Percentiles rank a stretch among this genome's conserved stretches.
Conservation (phyloP, 2,797 vertebrate genomes). For the Sebastes melanostomus region DNA sequence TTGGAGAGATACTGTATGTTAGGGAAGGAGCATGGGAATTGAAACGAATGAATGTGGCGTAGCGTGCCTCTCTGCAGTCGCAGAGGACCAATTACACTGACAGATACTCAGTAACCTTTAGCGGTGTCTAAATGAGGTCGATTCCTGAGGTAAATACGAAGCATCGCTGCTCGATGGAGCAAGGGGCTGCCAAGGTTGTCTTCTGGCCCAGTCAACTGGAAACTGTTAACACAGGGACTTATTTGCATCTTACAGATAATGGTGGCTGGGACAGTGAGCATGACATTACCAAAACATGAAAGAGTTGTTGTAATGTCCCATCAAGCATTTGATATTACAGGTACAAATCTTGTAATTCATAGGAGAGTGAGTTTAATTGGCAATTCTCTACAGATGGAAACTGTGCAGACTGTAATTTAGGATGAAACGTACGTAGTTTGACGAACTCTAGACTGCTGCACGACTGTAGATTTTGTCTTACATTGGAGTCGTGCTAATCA, state of each 20-base stretch:
- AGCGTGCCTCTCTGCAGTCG: conserved; percentile 11
- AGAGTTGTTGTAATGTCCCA: not conserved
- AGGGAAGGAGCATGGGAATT: conserved; percentile 24
- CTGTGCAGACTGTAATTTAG: no score
- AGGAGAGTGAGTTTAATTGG: not conserved
- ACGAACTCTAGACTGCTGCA: not conserved
- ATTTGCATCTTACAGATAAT: conserved; percentile 10
- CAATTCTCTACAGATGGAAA: not conserved
- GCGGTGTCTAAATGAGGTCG: conserved; percentile 49
- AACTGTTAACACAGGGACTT: conserved; percentile 12
- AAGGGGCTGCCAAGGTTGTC: conserved; percentile 13
- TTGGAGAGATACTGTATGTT: not conserved
- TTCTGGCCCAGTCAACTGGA: not conserved
- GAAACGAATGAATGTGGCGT: conserved; percentile 25
- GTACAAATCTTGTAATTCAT: not conserved
- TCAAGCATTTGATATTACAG: not conserved
- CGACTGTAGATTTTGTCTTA: not conserved
- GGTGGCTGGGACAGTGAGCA: not conserved
- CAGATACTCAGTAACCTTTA: conserved; percentile 59
- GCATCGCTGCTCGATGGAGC: conserved; percentile 23
- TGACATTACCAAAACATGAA: not conserved
- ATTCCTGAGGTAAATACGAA: conserved; percentile 44
- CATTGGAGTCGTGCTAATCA: not conserved
- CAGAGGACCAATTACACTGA: conserved; percentile 59
- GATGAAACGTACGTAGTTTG: not conserved